A percentile compares a stretch with the other conserved stretches of the same genome.
phyloP scores from a whole-genome alignment of 2,888 invertebrate genomes.

The Meganola albula region DNA sequence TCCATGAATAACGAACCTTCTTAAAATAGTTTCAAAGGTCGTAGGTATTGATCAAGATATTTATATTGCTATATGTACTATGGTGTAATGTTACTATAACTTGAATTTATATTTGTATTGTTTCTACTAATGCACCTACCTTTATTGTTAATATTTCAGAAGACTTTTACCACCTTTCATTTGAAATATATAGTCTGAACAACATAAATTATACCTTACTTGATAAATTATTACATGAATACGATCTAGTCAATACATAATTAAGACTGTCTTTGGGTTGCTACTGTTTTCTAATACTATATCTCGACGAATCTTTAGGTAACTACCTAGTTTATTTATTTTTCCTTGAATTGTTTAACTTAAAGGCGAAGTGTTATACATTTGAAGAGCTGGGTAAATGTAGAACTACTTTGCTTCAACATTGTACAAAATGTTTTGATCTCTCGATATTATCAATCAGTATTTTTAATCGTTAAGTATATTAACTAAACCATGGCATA shows the following conservation, averaged over 20 bases:
- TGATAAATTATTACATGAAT: too few species aligned
- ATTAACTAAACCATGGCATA: slow-evolving; percentile 43
- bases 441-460: slow-evolving; percentile 30
- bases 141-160: too few species aligned
- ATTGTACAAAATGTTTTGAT: slow-evolving; percentile 27
- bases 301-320: too few species aligned
- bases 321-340: too few species aligned
- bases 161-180: too few species aligned
- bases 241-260: slow-evolving; percentile 47
- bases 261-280: slow-evolving; percentile 45
- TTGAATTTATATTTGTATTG: too few species aligned
- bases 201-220: slow-evolving; percentile 6
- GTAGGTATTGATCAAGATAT: slow-evolving; percentile 28
- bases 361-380: slow-evolving; percentile 61
- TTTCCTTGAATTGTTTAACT: slow-evolving; percentile 10
- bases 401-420: slow-evolving; percentile 55
- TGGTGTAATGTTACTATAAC: too few species aligned
- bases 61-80: too few species aligned
- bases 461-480: slow-evolving; percentile 28
- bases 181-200: too few species aligned
- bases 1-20: too few species aligned
- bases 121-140: too few species aligned
- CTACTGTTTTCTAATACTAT: slow-evolving; percentile 22
- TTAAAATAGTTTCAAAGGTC: slow-evolving; percentile 24
- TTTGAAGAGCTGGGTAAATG: slow-evolving; percentile 74